These are phyloP conservation scores for Rhagoletis pomonella DNA, from an alignment of 1,140 invertebrate species.

Conservation along the genomic window DNA sequence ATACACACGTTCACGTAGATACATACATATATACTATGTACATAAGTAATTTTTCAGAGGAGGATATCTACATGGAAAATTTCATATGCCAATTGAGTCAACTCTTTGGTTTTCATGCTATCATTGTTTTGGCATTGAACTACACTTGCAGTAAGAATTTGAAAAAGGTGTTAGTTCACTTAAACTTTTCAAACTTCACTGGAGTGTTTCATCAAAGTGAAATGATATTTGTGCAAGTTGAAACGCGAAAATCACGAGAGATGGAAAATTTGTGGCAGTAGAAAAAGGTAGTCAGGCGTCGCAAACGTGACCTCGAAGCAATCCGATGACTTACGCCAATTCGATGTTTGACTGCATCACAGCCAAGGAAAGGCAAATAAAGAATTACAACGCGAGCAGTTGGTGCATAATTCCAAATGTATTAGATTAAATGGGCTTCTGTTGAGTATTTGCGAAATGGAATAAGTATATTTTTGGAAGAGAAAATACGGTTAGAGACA, in stretches of 20 bases:
- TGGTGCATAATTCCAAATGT: background rate
- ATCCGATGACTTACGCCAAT: slow-evolving; percentile 72
- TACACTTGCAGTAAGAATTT: background rate
- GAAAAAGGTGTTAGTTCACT: background rate
- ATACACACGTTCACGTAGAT: background rate
- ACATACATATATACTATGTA: background rate
- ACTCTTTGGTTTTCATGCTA: background rate
- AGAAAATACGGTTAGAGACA: slow-evolving; percentile 7
- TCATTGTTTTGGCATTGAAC: background rate
- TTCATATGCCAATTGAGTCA: background rate
- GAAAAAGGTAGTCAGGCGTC: slow-evolving; percentile 62
- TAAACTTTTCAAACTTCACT: background rate
- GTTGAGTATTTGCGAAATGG: background rate
- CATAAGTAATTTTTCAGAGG: background rate
- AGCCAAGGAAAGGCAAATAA: background rate
- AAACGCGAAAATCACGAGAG: background rate
- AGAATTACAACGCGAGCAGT: background rate
- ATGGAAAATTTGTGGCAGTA: background rate
- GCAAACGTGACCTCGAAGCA: slow-evolving; percentile 68
- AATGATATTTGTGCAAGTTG: slow-evolving; percentile 8
- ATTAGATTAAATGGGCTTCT: slow-evolving; percentile 6
- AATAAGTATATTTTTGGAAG: background rate
- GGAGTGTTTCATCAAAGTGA: background rate
- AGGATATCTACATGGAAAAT: background rate
- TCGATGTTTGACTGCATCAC: slow-evolving; percentile 58